Base-by-base conservation (phyloP, 1,140 invertebrate species). In the Brachionus sp. region DNA sequence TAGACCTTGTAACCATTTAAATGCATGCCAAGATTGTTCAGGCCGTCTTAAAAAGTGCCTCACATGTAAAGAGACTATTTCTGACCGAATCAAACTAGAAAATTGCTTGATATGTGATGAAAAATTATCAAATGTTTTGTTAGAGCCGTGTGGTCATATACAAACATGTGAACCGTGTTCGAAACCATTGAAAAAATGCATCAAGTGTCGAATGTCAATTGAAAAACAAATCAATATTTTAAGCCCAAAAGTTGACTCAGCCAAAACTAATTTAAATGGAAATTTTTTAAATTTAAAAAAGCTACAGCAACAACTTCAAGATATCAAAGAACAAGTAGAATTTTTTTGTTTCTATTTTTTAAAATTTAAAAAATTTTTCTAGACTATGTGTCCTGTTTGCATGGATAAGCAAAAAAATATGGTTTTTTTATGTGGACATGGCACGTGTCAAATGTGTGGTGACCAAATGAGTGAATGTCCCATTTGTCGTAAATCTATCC, bases 301-400 rank as follows among this genome's bases (percentile, higher is more conserved):
- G n/a, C 90, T 98, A 13, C 94, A 97, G 87, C 95, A 98, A 87
- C 95, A 98, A 88, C 89, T 98, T 83, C 95, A 97, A 88, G 96
- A 98, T 87, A 97, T 98, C 84, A 97, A 97, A 87, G 96, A 98
- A 90, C 95, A 97, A 91, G 95, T 96, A 86, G 86, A 86, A 82
- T 66, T 0, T 46, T 42, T 78, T 50, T 13, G 6, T 1, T 6
- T 33, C n/a, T n/a, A 19, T 57, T 57, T 78, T 19, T 57, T 70
- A 50, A 82, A 23, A 68, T 70, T 64, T 53, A 25, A 5, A 29
- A 39, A 39, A 42, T 70, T 70, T 39, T 39, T 0, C 16, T 91
- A 97, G 95, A 98, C 96, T 1, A 96, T 96, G 93, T 98, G 96
- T 87, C 96, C 96, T 3, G 95, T 98, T 64, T 98, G 96, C 89